Base-by-base conservation (phyloP, 1,140 invertebrate genomes). In the Drosophila chauvacae region DNA sequence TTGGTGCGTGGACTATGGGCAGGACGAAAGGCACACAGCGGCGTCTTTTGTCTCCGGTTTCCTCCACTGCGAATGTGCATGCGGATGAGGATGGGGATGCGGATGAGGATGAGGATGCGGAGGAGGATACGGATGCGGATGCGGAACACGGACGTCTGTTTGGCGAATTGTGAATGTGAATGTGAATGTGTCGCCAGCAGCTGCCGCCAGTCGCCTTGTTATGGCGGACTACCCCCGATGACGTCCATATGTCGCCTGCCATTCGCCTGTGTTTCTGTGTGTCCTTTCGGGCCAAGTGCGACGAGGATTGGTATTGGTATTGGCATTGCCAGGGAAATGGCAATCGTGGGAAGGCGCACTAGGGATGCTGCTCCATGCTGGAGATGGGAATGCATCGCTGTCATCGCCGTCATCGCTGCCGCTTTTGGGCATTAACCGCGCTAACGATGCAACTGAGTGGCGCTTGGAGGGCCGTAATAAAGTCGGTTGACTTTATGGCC, bases 181-280 rank as follows among this genome's bases (percentile, higher is more conserved):
- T 55, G 51, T 41, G 55, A 47, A 50, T 69, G 45, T 65, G 73
- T 50, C 72, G 53, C 50, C 71, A 76, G 16, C 59, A 65, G 37
- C 44, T 47, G 60, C 42, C 39, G 35, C 63, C 42, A 20, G 63
- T 45, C 48, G 53, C 37, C 23, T 30, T 68, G 55, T 76, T 87
- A 87, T 87, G 63, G 83, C 44, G 48, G 20, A 48, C 35, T 39
- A 23, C 20, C 53, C 33, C 48, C 53, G 60, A 50, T 68, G 68
- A 60, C 83, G 76, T 80, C 84, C 83, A 86, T 88, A 86, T 88
- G 83, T 86, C 80, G 83, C 83, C 83, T 65, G 76, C 58, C 82
- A 81, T 81, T 84, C 45, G 63, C 30, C 26, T 50, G 20, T 50
- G 65, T 47, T 48, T 68, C 60, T 73, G 30, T 72, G 28, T 35